A percentile compares a stretch with the other conserved stretches of the same genome.
phyloP scores from a whole-genome alignment of 2,888 invertebrate species.

The Leucozona laternaria region DNA sequence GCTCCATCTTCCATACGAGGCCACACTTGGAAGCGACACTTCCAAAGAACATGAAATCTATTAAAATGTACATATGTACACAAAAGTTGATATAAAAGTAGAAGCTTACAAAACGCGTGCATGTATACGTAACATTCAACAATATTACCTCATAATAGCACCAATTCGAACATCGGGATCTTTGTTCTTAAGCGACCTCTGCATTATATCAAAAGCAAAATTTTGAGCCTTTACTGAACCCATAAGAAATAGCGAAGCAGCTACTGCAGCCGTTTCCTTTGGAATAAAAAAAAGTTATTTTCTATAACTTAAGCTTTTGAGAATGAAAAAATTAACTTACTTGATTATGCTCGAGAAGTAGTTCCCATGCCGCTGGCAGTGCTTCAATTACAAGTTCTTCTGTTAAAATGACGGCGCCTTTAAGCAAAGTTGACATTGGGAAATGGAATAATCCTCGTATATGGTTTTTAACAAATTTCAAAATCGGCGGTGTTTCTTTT shows the following conservation, averaged over 20 bases:
- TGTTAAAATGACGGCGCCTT: conserved; percentile 94
- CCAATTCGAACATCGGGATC: conserved; percentile 93
- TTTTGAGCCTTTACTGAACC: conserved; percentile 96
- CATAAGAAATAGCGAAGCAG: conserved; percentile 95
- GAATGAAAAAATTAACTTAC: conserved; percentile 27
- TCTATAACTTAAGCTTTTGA: too few species aligned
- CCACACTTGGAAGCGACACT: conserved; percentile 99
- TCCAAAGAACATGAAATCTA: conserved; percentile 97
- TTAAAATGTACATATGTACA: not conserved
- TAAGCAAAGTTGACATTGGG: conserved; percentile 93
- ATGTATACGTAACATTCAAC: too few species aligned
- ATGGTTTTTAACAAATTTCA: conserved; percentile 92
- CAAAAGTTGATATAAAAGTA: not conserved
- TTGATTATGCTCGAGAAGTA: conserved; percentile 94
- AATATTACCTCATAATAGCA: conserved; percentile 88
- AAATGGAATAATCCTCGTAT: conserved; percentile 95
- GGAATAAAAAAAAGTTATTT: not conserved
- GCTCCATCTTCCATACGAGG: conserved; percentile 99
- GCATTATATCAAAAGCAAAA: conserved; percentile 95
- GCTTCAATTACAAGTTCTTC: conserved; percentile 95
- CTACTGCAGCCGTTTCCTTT: conserved; percentile 92
- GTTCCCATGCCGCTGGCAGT: conserved; percentile 97
- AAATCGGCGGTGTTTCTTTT: conserved; percentile 87
- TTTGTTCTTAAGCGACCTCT: conserved; percentile 92
- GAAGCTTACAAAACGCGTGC: not conserved